These are phyloP conservation scores for Gephyroberyx darwinii DNA, from an alignment of 2,797 vertebrate species.

Conservation along the genomic window DNA sequence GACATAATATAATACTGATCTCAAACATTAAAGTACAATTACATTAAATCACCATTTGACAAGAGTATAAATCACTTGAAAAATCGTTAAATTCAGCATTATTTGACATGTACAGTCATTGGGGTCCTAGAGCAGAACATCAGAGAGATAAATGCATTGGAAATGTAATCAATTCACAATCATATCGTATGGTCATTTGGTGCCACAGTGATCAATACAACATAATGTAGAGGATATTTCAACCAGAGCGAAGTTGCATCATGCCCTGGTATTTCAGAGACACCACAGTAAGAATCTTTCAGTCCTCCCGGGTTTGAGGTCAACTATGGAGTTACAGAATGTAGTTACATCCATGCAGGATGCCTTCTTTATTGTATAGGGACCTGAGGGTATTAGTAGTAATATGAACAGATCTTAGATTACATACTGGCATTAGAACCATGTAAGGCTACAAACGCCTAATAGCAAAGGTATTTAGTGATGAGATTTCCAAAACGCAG, in stretches of 20 bases:
- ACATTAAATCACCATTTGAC: conserved; percentile 76
- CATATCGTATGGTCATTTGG: conserved; percentile 62
- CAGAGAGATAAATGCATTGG: conserved; percentile 62
- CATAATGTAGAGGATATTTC: conserved; percentile 42
- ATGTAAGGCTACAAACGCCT: neutral
- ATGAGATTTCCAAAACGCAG: neutral
- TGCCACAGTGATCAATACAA: conserved; percentile 55
- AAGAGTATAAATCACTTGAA: conserved; percentile 67
- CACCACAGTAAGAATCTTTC: conserved; percentile 20
- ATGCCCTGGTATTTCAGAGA: conserved; percentile 16
- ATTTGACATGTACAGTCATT: conserved; percentile 61
- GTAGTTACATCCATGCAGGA: conserved; percentile 16
- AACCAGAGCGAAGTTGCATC: conserved; percentile 25
- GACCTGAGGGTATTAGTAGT: conserved; percentile 46
- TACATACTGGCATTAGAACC: neutral
- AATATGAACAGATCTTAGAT: neutral
- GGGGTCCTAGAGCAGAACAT: conserved; percentile 52
- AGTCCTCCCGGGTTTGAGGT: conserved; percentile 17
- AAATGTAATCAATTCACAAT: conserved; percentile 68
- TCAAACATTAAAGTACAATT: conserved; percentile 74
- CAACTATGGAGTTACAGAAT: conserved; percentile 19
- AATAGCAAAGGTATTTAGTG: neutral
- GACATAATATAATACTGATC: conserved; percentile 72
- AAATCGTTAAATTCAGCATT: conserved; percentile 60
- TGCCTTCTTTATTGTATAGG: conserved; percentile 45